These are phyloP conservation scores for Clostera curtula DNA, from an alignment of 2,888 invertebrate genomes.

Conservation along the genomic window DNA sequence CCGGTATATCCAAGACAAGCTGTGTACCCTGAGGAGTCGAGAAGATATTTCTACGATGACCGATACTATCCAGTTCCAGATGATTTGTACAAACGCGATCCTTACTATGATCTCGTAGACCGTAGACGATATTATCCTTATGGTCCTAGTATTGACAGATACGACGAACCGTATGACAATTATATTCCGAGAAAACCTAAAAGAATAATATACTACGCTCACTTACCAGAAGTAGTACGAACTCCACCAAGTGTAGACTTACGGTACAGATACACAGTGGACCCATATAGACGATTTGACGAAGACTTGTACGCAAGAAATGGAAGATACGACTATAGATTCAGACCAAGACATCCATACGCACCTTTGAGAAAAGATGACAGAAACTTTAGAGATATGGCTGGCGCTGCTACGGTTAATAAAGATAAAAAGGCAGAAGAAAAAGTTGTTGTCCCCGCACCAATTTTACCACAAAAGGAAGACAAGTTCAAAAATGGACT, in stretches of 20 bases:
- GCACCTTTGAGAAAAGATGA: slow-evolving; percentile 62
- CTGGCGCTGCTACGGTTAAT: slow-evolving; percentile 48
- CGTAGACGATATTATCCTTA: slow-evolving; percentile 44
- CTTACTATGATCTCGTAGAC: slow-evolving; percentile 58
- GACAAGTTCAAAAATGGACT: slow-evolving; percentile 39
- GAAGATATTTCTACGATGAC: slow-evolving; percentile 57
- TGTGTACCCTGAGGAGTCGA: slow-evolving; percentile 60
- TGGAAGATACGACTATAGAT: slow-evolving; percentile 64
- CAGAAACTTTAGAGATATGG: slow-evolving; percentile 59
- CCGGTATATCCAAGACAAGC: slow-evolving; percentile 66
- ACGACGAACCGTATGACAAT: slow-evolving; percentile 58
- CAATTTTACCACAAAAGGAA: slow-evolving; percentile 57
- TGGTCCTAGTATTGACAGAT: slow-evolving; percentile 53
- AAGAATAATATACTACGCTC: slow-evolving; percentile 81
- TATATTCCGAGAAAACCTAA: slow-evolving; percentile 65
- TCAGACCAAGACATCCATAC: slow-evolving; percentile 58
- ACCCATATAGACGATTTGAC: slow-evolving; percentile 59
- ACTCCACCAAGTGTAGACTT: slow-evolving; percentile 75
- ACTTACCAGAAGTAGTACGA: slow-evolving; percentile 80
- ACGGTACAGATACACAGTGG: slow-evolving; percentile 65
- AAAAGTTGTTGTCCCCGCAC: slow-evolving; percentile 64
- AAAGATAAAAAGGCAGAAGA: slow-evolving; percentile 64
- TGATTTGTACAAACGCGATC: slow-evolving; percentile 58
- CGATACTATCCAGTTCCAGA: slow-evolving; percentile 47
- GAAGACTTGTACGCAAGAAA: slow-evolving; percentile 54